Base-by-base conservation (phyloP, 2,888 invertebrate species). In the Hydrotaea diabolus region DNA sequence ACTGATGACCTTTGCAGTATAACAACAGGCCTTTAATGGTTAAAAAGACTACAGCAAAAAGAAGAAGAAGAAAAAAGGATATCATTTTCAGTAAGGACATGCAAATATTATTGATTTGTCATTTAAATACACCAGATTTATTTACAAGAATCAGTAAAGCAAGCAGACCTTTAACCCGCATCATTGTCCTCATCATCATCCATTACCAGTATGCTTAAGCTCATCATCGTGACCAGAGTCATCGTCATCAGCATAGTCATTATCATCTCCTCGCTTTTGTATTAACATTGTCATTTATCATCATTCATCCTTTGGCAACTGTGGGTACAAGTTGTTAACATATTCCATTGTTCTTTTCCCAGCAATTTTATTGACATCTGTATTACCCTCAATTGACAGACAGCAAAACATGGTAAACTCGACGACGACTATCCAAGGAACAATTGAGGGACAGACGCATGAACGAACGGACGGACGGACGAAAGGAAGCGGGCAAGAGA, bases 271-370 rank as follows among this genome's bases (percentile, higher is more conserved):
- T 55, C 46, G 19, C 39, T 43, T 55, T 39, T 79, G 76, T 74
- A 79, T 79, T 73, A 79, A 73, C 73, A 82, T 62, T 85, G 74
- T 80, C 77, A 82, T 85, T 77, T 77, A 71, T 77, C 79, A 74
- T 80, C 64, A 62, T 69, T 36, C 26, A 76, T 49, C 26, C n/a
- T 69, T 17, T 43, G n/a, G n/a, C 15, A 43, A 23, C 31, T 64
- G 36, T 26, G 19, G 55, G 26, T 73, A 78, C 57, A 81, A 79
- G 49, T 76, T 76, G 73, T 72, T 78, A 79, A 81, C 64, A 79
- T 46, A 71, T 71, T 64, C 26, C 49, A 59, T 66, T 78, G 66
- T 74, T 23, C 26, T 80, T 66, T 74, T 36, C 53, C n/a, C 64
- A 15, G 72, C 2, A 73, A 36, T 78, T 57, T 76, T 85, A 82